Percentiles rank a stretch among this genome's conserved stretches.
Conservation (phyloP, 2,113 vertebrate genomes). For the Heterocephalus glaber region DNA sequence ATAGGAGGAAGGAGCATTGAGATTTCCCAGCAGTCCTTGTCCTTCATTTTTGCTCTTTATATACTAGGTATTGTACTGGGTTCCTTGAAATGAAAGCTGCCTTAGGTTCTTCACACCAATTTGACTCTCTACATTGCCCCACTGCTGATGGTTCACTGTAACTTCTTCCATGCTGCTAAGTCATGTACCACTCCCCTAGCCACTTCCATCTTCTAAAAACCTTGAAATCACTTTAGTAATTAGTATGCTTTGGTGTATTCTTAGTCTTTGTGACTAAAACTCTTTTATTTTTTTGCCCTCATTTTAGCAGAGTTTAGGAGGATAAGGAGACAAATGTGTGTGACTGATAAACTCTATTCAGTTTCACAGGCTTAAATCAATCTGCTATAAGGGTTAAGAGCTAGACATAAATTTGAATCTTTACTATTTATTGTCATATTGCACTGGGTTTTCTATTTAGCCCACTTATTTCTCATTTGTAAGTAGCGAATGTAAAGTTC, state of each 20-base stretch:
- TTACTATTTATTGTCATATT: background rate
- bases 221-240: background rate
- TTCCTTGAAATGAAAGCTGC: background rate
- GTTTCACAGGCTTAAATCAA: background rate
- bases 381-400: background rate
- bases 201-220: background rate
- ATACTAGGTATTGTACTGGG: background rate
- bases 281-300: constrained; percentile 26
- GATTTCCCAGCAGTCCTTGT: background rate
- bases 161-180: background rate
- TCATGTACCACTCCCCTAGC: background rate
- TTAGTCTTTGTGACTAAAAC: constrained; percentile 29
- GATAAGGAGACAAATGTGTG: background rate
- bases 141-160: background rate
- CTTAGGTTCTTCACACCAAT: background rate
- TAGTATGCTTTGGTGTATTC: constrained; percentile 9
- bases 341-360: background rate
- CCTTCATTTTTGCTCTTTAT: constrained; percentile 20
- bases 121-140: background rate
- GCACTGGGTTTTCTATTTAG: background rate
- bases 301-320: constrained; percentile 46
- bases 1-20: background rate
- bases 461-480: constrained; percentile 28
- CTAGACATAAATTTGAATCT: background rate
- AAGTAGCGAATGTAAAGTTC: background rate